Percentiles rank a stretch among this genome's conserved stretches.
Conservation (phyloP, 2,113 vertebrate species). For the Pholis gunnellus region DNA sequence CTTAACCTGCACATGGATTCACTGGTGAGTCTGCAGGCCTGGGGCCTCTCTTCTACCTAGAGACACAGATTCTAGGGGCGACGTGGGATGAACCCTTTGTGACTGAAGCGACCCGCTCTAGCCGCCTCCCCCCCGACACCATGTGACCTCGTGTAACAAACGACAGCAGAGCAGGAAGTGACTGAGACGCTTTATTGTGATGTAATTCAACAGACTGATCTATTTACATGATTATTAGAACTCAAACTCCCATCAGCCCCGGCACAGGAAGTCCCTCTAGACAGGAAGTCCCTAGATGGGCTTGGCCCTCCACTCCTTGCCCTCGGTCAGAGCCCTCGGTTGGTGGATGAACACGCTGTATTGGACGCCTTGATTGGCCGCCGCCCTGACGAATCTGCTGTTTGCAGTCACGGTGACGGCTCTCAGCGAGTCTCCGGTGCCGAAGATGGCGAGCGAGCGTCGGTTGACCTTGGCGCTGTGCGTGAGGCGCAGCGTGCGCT, state of each 20-base stretch:
- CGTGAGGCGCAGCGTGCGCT: conserved; percentile 88
- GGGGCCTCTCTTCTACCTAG: no score
- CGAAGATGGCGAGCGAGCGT: conserved; percentile 94
- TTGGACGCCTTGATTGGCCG: conserved; percentile 94
- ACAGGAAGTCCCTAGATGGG: conserved; percentile 74
- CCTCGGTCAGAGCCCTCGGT: conserved; percentile 94
- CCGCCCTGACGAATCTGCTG: conserved; percentile 94
- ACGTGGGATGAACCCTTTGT: no score
- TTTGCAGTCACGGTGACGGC: conserved; percentile 98
- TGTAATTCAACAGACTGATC: background rate
- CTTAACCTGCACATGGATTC: no score
- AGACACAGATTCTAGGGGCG: no score
- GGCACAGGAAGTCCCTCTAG: background rate
- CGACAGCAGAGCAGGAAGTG: background rate
- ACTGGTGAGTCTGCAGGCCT: no score
- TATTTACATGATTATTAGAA: background rate
- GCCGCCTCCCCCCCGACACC: no score
- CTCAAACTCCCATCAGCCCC: conserved; percentile 27
- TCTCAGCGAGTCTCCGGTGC: conserved; percentile 92
- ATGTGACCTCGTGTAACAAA: background rate
- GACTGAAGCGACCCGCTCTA: no score
- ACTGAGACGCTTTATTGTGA: conserved; percentile 37
- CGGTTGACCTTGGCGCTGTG: conserved; percentile 92
- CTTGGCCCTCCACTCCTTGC: conserved; percentile 91
- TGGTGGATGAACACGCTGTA: conserved; percentile 97